Conservation (phyloP, 2,113 vertebrate species). For the Alectura lathami region DNA sequence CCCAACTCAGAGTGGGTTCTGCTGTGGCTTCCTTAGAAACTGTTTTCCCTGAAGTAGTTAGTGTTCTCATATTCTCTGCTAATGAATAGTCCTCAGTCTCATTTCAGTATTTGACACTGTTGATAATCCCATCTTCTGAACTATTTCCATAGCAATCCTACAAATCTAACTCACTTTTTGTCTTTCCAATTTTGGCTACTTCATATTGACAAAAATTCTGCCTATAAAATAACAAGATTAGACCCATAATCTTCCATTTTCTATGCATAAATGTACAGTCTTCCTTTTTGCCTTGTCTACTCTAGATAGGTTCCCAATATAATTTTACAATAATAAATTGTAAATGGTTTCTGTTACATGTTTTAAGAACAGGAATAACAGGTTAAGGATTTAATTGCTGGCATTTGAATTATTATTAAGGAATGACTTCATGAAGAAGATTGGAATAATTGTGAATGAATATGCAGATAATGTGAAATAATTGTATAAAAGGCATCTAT, state of each 20-base stretch:
- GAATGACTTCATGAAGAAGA: not conserved
- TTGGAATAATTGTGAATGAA: not conserved
- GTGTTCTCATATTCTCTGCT: not conserved
- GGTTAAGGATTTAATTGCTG: not conserved
- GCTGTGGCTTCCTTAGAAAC: conserved; percentile 19
- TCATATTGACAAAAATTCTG: not conserved
- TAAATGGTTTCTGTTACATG: not conserved
- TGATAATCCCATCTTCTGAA: not conserved
- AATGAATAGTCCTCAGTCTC: not conserved
- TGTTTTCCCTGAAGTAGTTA: not conserved
- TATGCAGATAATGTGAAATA: not conserved
- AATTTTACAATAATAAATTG: not conserved
- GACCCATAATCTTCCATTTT: not conserved
- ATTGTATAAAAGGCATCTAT: not conserved
- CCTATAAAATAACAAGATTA: not conserved
- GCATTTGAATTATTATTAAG: not conserved
- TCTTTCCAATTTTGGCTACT: not conserved
- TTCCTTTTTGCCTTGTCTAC: not conserved
- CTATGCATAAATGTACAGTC: not conserved
- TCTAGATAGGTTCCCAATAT: not conserved
- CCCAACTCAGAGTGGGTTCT: not conserved
- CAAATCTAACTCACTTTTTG: not conserved
- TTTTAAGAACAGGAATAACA: not conserved
- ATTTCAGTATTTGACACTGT: not conserved
- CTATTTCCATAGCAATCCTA: not conserved